Evolutionary conservation across 2,113 vertebrate genomes (phyloP), one percentile per base, ranked within the genome.

Genomic region (Chunga burmeisteri): DNA sequence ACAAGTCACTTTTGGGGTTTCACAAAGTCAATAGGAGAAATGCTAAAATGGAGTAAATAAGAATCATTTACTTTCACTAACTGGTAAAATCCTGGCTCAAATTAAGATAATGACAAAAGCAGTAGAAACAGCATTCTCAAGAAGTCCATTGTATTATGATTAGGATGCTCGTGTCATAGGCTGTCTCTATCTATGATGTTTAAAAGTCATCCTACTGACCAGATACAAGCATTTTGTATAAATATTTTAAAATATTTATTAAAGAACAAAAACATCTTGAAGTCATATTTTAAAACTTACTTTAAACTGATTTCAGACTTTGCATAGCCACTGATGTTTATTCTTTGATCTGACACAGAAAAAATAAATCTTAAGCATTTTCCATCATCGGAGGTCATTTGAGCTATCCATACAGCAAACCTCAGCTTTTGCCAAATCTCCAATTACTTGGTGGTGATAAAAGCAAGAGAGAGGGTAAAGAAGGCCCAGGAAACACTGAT

Each of bases 191-290:
- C 47, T 75, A 27, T 73, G 58, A 73, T 2, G 3, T 80, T 95
- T 68, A 71, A 30, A 78, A 78, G 40, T 88, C 46, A 91, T 93
- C 58, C 42, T 92, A 75, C n/a, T 75, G 66, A 81, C 16, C 56
- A 95, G 74, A 90, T 86, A 88, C 59, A 84, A 61, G 49, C 38
- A 91, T 84, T 84, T 56, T 91, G 40, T 85, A 67, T 86, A 96
- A 96, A 96, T 74, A 91, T 94, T 94, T 95, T 42, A 19, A 95
- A 95, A 94, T 91, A 85, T 84, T 95, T 94, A 65, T 40, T 81
- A 65, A 92, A 88, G 59, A 89, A 84, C 34, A 84, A 92, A 96
- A 84, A 12, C 56, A 71, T 91, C 92, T 65, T 84, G 83, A 84
- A 94, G 86, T n/a, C 3, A 53, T 91, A 96, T 87, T 93, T 75